phyloP scores from a whole-genome alignment of 2,113 vertebrate genomes.

The Nymphicus hollandicus region DNA sequence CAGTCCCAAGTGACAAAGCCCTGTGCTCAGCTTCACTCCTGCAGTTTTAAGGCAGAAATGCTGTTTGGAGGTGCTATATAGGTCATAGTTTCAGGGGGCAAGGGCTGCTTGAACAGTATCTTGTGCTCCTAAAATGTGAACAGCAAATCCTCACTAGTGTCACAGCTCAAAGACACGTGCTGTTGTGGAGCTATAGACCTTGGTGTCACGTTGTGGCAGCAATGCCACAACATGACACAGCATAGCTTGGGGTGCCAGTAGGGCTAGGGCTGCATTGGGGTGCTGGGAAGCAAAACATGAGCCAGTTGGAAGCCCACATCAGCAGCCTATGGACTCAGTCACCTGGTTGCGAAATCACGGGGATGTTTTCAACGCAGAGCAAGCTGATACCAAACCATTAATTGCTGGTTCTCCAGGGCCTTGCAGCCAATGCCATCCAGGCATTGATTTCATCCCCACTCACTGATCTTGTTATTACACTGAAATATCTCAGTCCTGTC shows the following conservation, averaged over 20 bases:
- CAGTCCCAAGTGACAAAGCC: not conserved
- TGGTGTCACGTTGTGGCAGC: not conserved
- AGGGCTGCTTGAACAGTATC: not conserved
- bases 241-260: rapidly evolving
- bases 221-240: not conserved
- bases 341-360: not conserved
- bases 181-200: not conserved
- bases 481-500: not conserved
- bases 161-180: not conserved
- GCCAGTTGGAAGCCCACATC: not conserved
- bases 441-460: not conserved
- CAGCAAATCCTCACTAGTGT: rapidly evolving
- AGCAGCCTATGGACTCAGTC: not conserved
- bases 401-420: not conserved
- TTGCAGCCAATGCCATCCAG: not conserved
- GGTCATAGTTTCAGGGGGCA: not conserved
- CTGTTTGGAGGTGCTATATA: not conserved
- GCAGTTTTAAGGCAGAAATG: not conserved
- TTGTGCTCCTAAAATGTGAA: not conserved
- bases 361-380: not conserved
- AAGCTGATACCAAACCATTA: not conserved
- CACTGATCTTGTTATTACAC: not conserved
- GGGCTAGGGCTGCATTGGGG: not conserved
- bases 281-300: not conserved
- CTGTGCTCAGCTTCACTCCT: not conserved